phyloP scores from a whole-genome alignment of 2,797 vertebrate genomes.

The Adrianichthys oophorus region DNA sequence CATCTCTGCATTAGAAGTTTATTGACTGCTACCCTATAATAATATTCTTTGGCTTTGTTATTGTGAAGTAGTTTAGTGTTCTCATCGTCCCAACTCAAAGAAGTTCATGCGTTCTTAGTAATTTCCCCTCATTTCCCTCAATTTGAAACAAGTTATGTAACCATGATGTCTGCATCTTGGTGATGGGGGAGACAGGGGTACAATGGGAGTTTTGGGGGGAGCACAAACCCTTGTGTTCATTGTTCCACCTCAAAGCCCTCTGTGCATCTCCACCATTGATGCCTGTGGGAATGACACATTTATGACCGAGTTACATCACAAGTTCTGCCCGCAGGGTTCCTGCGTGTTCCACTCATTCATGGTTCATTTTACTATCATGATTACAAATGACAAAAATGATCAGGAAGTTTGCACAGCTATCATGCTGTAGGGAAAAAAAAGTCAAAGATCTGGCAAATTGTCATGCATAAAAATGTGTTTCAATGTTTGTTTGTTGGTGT shows the following conservation, averaged over 20 bases:
- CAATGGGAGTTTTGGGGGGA: conserved; percentile 39
- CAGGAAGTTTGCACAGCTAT: conserved; percentile 26
- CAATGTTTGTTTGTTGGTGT: too few relatives aligned
- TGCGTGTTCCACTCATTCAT: conserved; percentile 54
- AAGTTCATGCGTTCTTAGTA: conserved; percentile 18
- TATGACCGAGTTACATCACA: conserved; percentile 74
- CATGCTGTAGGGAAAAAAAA: conserved; percentile 4
- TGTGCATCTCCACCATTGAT: conserved; percentile 62
- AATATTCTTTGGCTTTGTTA: conserved; percentile 9
- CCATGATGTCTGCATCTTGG: conserved; percentile 41
- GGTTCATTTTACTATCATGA: conserved; percentile 61
- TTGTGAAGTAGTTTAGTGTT: conserved; percentile 12
- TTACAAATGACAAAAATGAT: conserved; percentile 41
- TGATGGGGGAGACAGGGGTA: conserved; percentile 48
- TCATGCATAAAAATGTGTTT: too few relatives aligned
- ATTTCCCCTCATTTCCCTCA: conserved; percentile 56
- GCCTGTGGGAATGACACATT: conserved; percentile 70
- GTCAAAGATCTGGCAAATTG: too few relatives aligned
- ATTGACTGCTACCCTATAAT: neutral
- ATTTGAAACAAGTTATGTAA: conserved; percentile 64
- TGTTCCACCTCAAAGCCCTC: conserved; percentile 74
- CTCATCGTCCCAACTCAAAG: conserved; percentile 33
- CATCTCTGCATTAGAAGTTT: too few relatives aligned
- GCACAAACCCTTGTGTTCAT: conserved; percentile 76
- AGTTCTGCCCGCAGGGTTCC: conserved; percentile 55